phyloP scores from a whole-genome alignment of 2,113 vertebrate genomes.

The Microcebus jonahi region DNA sequence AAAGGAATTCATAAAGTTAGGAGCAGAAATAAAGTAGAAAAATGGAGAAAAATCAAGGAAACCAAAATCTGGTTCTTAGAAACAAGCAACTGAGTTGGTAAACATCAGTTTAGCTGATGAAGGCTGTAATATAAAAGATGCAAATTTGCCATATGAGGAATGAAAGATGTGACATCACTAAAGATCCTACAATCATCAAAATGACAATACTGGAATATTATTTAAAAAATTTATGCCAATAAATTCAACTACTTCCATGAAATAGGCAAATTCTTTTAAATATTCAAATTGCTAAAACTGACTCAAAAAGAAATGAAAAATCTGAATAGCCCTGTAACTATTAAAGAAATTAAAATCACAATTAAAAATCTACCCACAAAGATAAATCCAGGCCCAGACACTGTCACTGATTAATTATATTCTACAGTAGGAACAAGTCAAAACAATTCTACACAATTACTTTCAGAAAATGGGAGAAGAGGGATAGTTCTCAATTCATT shows the following conservation, averaged over 20 bases:
- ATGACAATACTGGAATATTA: not conserved
- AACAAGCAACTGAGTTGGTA: not conserved
- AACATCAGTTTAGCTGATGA: not conserved
- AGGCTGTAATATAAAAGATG: accelerated
- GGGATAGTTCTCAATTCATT: not conserved
- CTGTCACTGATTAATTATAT: not conserved
- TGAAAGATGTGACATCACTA: not conserved
- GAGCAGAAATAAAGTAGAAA: not conserved
- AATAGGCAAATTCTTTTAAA: not conserved
- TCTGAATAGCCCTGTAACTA: not conserved
- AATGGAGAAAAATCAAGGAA: not conserved
- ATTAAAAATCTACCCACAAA: not conserved
- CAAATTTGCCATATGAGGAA: accelerated
- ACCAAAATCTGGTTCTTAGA: not conserved
- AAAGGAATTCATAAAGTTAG: no score
- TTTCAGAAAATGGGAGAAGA: not conserved
- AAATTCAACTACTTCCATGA: not conserved
- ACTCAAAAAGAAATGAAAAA: slow-evolving; percentile 11
- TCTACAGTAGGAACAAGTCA: not conserved
- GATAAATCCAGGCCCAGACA: not conserved
- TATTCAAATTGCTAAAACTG: not conserved
- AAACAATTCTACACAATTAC: not conserved
- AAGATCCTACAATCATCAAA: not conserved
- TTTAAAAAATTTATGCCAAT: not conserved
- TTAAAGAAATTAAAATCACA: not conserved